Base-by-base conservation (phyloP, 37 sponge, comb jelly and placozoan genomes). In the Cladorhizidae sp. region DNA sequence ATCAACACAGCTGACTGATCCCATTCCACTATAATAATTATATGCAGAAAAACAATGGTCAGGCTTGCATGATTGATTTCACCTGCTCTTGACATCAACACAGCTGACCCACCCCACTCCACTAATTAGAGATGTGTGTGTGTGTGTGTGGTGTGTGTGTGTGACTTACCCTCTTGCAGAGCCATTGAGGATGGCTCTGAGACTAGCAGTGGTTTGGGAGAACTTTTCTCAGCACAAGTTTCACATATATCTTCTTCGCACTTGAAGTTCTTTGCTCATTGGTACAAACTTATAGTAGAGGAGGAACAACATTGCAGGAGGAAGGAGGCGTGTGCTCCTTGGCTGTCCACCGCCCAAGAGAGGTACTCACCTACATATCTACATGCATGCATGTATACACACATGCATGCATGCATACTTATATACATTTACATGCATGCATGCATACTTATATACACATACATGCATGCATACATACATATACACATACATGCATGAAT, bases 171-270 rank as follows among this genome's bases (percentile, higher is more conserved):
- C 5, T 12, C 28, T 31, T 65, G 5, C 73, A 92, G 92, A 23
- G 55, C 75, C 1, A 18, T 92, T 3, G 92, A 92, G 61, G 55
- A 56, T 43, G 92, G 92, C 39, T 23, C 20, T 39, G 67, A 41
- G 12, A 57, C 38, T n/a, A 76, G 64, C 42, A 87, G 88, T 76
- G 85, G 88, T 25, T 28, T 92, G n/a, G 80, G 76, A 49, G 85
- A 87, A 5, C 61, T 80, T 37, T 92, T 84, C 38, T 38, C 61
- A 18, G 22, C 28, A 12, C 63, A 56, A 25, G 40, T 62, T 1
- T 18, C 52, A 9, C 88, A 87, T 76, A 55, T 92, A n/a, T 21
- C 57, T 12, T 40, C 75, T 12, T 31, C 45, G 1, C 76, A 80
- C 50, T 55, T 72, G 1, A 65, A 67, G 12, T 92, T 92, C 81